Base-by-base conservation (phyloP, 2,888 invertebrate species). In the Hypercompe scribonia region DNA sequence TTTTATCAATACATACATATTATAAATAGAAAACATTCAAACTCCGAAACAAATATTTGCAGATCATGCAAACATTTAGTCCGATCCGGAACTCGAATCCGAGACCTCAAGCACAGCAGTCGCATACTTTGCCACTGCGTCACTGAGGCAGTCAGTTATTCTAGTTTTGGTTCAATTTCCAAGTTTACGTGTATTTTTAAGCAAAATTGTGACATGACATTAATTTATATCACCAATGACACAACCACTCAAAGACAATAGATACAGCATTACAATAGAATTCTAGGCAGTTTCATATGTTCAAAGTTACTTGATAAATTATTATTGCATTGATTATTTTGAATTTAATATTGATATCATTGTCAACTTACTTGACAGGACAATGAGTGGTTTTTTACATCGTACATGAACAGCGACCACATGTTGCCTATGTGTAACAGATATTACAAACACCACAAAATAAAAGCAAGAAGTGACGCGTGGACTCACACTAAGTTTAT, bases 301-400 rank as follows among this genome's bases (percentile, higher is more conserved):
- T 80, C 80, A 70, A 79, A 68, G 75, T 77, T 76, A 66, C 80
- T 83, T 85, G 82, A 86, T 84, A 81, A 80, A 83, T 86, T 77
- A 71, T 70, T 75, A 74, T 75, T 80, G 79, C 81, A 75, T 80
- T 75, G 69, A 82, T 81, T 80, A 84, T 80, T 81, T 81, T 73
- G 71, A 80, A 80, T 78, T 74, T 81, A 80, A 83, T 87, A 90
- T 88, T 87, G 86, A 90, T 89, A 87, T 84, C 79, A 82, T 80
- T 86, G 84, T 83, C 82, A 81, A 77, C 77, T 69, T 70, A 82
- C 83, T 70, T 87, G 90, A 90, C 90, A 90, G 85, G 78, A 90
- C 90, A 90, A 90, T 90, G 84, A 85, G 77, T 78, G 77, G 79
- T 76, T 83, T 80, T 78, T 87, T 86, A 81, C 83, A 85, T 86